Percentiles rank a stretch among this genome's conserved stretches.
These are phyloP conservation scores for Latrodectus elegans DNA, from an alignment of 2,888 invertebrate species.

Conservation along the genomic window DNA sequence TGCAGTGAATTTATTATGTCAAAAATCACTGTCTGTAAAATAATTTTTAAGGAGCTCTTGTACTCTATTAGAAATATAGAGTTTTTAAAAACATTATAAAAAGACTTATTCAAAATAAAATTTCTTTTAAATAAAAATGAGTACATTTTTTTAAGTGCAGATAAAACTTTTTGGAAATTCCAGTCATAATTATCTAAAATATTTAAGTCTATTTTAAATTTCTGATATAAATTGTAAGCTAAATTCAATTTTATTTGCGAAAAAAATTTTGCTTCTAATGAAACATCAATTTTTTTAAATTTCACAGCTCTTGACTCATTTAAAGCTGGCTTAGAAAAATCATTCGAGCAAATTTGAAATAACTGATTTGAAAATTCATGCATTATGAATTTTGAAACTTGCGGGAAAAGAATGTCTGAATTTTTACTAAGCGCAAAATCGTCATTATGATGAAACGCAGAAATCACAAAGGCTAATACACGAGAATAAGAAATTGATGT, in stretches of 20 bases:
- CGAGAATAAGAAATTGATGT: constrained; percentile 9
- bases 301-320: not conserved
- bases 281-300: not conserved
- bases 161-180: no score
- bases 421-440: not conserved
- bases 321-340: not conserved
- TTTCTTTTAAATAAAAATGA: no score
- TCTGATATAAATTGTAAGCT: not conserved
- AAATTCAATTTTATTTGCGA: not conserved
- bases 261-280: not conserved
- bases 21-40: no score
- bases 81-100: no score
- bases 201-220: not conserved
- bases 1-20: no score
- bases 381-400: constrained; percentile 3
- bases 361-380: constrained; percentile 6
- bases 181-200: no score
- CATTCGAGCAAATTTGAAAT: not conserved
- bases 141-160: no score
- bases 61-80: no score
- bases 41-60: no score
- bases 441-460: not conserved
- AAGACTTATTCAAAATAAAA: no score
- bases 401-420: not conserved
- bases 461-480: not conserved